Evolutionary conservation across 1,140 invertebrate genomes (phyloP).

Genomic region (Panagrolaimus sp.): DNA sequence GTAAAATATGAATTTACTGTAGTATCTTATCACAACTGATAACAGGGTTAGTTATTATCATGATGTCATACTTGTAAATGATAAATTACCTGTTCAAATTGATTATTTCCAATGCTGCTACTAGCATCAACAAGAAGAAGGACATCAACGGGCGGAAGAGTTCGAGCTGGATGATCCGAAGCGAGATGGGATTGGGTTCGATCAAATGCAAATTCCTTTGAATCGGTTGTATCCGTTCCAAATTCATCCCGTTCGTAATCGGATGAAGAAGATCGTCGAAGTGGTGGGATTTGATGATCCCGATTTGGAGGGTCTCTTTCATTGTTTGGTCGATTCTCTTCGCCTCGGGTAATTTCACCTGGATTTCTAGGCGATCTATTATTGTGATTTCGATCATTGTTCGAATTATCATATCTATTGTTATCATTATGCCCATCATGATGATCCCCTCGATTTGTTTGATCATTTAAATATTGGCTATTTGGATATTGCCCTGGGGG

Average conservation of each 20-base stretch:
- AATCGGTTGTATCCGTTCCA: background rate
- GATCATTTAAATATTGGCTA: background rate
- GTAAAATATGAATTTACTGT: no score
- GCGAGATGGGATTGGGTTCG: constrained; percentile 29
- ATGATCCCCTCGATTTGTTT: background rate
- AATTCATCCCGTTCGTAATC: background rate
- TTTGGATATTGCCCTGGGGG: background rate
- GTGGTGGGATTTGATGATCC: background rate
- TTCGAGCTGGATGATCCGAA: constrained; percentile 43
- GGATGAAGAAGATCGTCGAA: background rate
- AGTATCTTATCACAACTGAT: no score
- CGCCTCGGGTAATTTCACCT: background rate
- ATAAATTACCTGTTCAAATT: constrained; percentile 35
- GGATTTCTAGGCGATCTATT: background rate
- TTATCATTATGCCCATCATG: background rate
- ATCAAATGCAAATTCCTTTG: constrained; percentile 9
- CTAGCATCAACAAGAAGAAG: constrained; percentile 44
- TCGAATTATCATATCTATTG: background rate
- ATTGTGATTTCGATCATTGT: no score
- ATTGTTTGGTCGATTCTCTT: background rate
- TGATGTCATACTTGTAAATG: no score
- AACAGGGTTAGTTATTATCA: no score
- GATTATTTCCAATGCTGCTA: constrained; percentile 41
- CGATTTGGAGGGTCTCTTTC: no score
- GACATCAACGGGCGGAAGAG: constrained; percentile 46